Conservation (phyloP, 1,140 invertebrate genomes). For the Drosophila nannoptera region DNA sequence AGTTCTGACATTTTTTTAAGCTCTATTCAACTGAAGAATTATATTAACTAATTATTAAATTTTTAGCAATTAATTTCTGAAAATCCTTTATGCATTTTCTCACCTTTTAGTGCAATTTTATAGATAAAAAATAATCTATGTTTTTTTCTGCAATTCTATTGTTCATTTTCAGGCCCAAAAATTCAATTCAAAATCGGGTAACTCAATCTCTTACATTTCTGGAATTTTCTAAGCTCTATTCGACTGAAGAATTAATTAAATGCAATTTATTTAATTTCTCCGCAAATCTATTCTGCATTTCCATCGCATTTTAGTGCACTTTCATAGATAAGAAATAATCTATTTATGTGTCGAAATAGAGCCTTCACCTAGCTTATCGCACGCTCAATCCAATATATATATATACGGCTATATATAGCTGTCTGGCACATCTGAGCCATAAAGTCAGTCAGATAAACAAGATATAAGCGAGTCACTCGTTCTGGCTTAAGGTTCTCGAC, state of each 20-base stretch:
- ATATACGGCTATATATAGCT: slow-evolving; percentile 7
- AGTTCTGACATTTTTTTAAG: no score
- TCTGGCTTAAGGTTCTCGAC: slow-evolving; percentile 27
- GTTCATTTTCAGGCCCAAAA: no score
- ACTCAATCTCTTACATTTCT: no score
- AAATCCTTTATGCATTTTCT: no score
- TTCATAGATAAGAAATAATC: not conserved
- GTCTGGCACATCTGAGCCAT: not conserved
- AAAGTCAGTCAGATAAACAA: slow-evolving; percentile 33
- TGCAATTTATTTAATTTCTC: not conserved
- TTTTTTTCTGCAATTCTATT: no score
- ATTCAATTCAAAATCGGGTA: no score
- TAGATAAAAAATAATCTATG: slow-evolving; percentile 7
- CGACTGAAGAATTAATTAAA: no score
- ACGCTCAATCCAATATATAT: not conserved
- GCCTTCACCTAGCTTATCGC: not conserved
- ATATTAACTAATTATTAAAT: no score
- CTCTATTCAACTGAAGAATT: no score
- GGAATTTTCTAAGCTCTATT: no score
- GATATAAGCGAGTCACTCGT: slow-evolving; percentile 31
- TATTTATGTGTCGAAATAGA: slow-evolving; percentile 19
- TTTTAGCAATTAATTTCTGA: no score
- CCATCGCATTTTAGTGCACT: not conserved
- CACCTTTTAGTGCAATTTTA: not conserved
- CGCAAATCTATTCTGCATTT: no score